Percentiles rank a stretch among this genome's conserved stretches.
Conservation (phyloP, 1,140 invertebrate species). For the Araneus ventricosus region DNA sequence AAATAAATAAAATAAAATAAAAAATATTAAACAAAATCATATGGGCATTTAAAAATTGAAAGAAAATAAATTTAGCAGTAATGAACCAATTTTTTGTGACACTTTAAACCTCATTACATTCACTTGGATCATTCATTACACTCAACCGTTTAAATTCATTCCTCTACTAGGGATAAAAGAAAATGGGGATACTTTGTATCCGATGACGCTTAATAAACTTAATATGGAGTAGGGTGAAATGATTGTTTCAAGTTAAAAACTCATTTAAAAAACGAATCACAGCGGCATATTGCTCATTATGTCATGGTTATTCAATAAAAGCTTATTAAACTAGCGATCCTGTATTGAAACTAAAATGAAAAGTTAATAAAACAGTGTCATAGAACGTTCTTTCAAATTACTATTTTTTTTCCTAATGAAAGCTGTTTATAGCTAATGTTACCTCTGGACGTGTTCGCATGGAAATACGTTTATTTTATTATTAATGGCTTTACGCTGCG, state of each 20-base stretch:
- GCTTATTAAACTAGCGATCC: not conserved
- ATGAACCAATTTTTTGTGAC: not conserved
- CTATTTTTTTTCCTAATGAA: conserved; percentile 14
- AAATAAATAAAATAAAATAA: not conserved
- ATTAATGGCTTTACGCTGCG: conserved; percentile 51
- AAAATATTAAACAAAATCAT: not conserved
- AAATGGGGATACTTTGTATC: not conserved
- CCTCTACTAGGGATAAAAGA: not conserved
- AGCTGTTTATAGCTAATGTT: not conserved
- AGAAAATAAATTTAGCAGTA: not conserved
- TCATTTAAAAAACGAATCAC: not conserved
- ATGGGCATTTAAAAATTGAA: not conserved
- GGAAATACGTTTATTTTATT: conserved; percentile 48
- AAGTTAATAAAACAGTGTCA: conserved; percentile 34
- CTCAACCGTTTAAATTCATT: no score
- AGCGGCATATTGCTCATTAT: not conserved
- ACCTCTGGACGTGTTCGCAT: conserved; percentile 21
- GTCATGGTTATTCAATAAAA: not conserved
- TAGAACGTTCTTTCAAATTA: not conserved
- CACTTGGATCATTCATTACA: not conserved
- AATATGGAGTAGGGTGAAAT: not conserved
- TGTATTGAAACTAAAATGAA: not conserved
- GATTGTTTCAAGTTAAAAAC: not conserved
- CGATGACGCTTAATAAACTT: not conserved
- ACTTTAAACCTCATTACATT: not conserved